Percentiles rank a stretch among this genome's conserved stretches.
phyloP scores from a whole-genome alignment of 2,888 invertebrate species.

The Drosophila kanekoi region DNA sequence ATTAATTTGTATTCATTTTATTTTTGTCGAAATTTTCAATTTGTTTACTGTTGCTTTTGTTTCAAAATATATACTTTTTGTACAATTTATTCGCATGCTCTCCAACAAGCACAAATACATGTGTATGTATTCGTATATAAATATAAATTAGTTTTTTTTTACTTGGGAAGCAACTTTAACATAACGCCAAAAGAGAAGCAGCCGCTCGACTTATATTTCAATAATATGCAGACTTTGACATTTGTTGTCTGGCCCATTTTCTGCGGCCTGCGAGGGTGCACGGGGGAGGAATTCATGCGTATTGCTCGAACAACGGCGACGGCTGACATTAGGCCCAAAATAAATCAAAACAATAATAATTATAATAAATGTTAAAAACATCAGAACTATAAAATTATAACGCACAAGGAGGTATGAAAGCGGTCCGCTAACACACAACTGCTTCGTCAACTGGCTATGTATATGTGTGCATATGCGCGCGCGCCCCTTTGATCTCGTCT shows the following conservation, averaged over 20 bases:
- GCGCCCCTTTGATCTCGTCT: slow-evolving; percentile 21
- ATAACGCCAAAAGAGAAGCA: slow-evolving; percentile 21
- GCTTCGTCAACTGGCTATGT: slow-evolving; percentile 19
- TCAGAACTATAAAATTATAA: slow-evolving; percentile 30
- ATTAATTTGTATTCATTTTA: not conserved
- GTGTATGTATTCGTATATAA: slow-evolving; percentile 8
- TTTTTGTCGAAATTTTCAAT: slow-evolving; percentile 1
- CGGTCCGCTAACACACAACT: slow-evolving; percentile 28
- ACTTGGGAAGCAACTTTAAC: slow-evolving; percentile 29
- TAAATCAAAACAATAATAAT: slow-evolving; percentile 32
- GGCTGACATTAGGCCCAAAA: slow-evolving; percentile 29
- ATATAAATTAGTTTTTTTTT: slow-evolving; percentile 28
- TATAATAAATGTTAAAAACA: slow-evolving; percentile 42
- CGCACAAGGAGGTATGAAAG: slow-evolving; percentile 43
- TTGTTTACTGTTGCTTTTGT: slow-evolving; percentile 10
- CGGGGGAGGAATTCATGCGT: not conserved
- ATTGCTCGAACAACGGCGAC: slow-evolving; percentile 21
- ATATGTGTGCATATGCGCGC: not conserved
- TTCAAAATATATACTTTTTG: slow-evolving; percentile 26
- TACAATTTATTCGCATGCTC: slow-evolving; percentile 52
- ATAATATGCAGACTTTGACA: slow-evolving; percentile 1
- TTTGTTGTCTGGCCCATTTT: not conserved
- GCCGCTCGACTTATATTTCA: not conserved
- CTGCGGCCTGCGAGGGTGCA: not conserved
- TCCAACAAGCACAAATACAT: slow-evolving; percentile 26